phyloP scores from a whole-genome alignment of 1,140 invertebrate genomes.

The Bombus confusus region DNA sequence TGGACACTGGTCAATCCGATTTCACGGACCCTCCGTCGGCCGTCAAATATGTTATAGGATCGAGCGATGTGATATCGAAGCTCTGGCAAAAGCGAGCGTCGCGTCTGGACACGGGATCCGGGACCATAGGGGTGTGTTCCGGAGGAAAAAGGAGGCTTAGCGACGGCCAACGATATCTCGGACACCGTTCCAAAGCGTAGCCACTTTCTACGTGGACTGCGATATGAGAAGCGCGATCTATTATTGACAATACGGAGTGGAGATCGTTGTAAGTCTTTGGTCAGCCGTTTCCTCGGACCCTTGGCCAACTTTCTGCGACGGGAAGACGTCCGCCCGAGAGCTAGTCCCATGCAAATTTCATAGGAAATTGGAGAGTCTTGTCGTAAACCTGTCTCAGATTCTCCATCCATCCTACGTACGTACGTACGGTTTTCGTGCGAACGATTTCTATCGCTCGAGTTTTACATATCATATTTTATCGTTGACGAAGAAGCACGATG shows the following conservation, averaged over 20 bases:
- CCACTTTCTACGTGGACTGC: slow-evolving; percentile 24
- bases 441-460: neutral
- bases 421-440: neutral
- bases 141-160: slow-evolving; percentile 18
- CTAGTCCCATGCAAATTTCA: slow-evolving; percentile 40
- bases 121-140: neutral
- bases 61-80: slow-evolving; percentile 70
- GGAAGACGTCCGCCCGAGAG: neutral
- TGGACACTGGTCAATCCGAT: slow-evolving; percentile 81
- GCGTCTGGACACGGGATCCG: slow-evolving; percentile 37
- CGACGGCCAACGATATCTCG: slow-evolving; percentile 10
- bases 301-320: neutral
- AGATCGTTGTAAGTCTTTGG: slow-evolving; percentile 76
- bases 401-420: neutral
- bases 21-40: slow-evolving; percentile 73
- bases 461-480: too few relatives aligned
- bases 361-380: neutral
- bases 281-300: slow-evolving; percentile 61
- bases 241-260: slow-evolving; percentile 78
- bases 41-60: slow-evolving; percentile 81
- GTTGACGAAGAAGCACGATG: neutral
- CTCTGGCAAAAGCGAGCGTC: neutral
- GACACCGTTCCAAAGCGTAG: slow-evolving; percentile 40
- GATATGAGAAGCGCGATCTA: slow-evolving; percentile 66
- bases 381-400: slow-evolving; percentile 9